These are phyloP conservation scores for Progne subis DNA, from an alignment of 2,113 vertebrate species.

Conservation along the genomic window DNA sequence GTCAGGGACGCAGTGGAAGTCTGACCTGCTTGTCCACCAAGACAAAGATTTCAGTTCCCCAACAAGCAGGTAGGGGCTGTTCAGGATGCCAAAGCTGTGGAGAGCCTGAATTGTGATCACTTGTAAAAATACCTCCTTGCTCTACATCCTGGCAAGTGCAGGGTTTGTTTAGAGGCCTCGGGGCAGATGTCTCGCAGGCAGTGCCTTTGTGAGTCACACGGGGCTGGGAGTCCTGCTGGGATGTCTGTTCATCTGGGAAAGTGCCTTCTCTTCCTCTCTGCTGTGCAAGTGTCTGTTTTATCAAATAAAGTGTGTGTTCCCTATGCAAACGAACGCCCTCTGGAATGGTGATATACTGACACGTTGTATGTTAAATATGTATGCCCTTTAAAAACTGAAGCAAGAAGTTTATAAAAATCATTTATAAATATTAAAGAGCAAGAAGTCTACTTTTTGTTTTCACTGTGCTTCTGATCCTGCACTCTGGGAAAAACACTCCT, in stretches of 20 bases:
- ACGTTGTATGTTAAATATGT: neutral
- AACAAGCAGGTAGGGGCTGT: fast-evolving
- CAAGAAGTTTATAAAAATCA: neutral
- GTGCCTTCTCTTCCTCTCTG: neutral
- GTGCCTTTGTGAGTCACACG: neutral
- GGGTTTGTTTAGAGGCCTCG: neutral
- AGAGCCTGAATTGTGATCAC: neutral
- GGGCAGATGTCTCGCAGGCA: neutral
- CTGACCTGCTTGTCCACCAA: neutral
- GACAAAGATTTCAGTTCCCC: neutral
- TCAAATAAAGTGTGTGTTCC: neutral
- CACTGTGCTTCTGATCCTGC: conserved; percentile 34
- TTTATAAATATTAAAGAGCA: conserved; percentile 43
- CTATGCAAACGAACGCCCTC: neutral
- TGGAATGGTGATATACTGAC: neutral
- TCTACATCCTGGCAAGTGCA: neutral
- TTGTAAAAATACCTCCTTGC: neutral
- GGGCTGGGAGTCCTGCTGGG: neutral
- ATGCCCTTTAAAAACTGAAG: conserved; percentile 14
- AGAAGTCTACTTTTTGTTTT: conserved; percentile 38
- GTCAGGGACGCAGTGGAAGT: neutral
- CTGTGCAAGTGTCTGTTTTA: neutral
- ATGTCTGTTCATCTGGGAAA: neutral
- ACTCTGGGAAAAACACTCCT: conserved; percentile 25
- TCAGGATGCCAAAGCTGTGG: neutral